Evolutionary conservation across 1,140 invertebrate genomes (phyloP).

Genomic region (Leptinotarsa texana): DNA sequence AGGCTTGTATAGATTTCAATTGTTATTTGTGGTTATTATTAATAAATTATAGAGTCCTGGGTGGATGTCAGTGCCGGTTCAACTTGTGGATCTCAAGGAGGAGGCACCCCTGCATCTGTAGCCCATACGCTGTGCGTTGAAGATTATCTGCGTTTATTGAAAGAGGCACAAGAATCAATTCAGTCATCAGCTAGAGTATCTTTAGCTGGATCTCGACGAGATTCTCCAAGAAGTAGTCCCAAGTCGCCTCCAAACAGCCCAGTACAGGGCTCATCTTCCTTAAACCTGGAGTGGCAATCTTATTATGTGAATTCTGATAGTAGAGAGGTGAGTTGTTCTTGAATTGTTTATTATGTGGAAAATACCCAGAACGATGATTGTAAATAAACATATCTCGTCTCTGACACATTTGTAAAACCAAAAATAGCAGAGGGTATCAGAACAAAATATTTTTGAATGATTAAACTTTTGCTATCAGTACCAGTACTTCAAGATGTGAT

Average conservation of each 20-base stretch:
- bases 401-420: too few species aligned
- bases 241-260: slow-evolving; percentile 91
- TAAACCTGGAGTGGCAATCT: slow-evolving; percentile 54
- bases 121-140: slow-evolving; percentile 69
- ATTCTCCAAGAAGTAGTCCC: slow-evolving; percentile 65
- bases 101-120: slow-evolving; percentile 66
- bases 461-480: too few species aligned
- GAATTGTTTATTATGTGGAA: too few species aligned
- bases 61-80: slow-evolving; percentile 67
- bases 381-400: too few species aligned
- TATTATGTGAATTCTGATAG: slow-evolving; percentile 55
- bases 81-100: slow-evolving; percentile 60
- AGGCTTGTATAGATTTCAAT: too few species aligned
- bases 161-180: slow-evolving; percentile 87
- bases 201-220: slow-evolving; percentile 76
- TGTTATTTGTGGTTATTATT: background rate
- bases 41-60: slow-evolving; percentile 78
- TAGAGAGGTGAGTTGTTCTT: slow-evolving; percentile 50
- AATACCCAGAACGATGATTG: too few species aligned
- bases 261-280: slow-evolving; percentile 52
- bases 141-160: slow-evolving; percentile 80
- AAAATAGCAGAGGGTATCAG: too few species aligned
- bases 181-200: slow-evolving; percentile 82
- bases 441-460: too few species aligned
- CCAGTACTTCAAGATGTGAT: too few species aligned